Evolutionary conservation across 2,888 invertebrate genomes (phyloP), one percentile per base, ranked within the genome.

Genomic region (Strigamia maritima): DNA sequence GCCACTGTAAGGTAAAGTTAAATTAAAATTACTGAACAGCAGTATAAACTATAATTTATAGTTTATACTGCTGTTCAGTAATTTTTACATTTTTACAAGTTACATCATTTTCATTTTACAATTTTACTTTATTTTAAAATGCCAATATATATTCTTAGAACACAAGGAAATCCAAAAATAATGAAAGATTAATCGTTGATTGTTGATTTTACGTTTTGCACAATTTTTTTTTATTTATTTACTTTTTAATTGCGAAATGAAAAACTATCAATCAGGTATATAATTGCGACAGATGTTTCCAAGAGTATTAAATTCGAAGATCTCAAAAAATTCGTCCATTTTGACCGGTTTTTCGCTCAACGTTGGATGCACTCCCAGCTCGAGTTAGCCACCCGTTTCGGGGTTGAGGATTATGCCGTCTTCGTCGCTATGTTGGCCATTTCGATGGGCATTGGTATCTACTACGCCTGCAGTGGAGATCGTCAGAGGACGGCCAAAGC

Each of bases 201-300:
- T n/a, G n/a, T n/a, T n/a, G n/a, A n/a, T n/a, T n/a, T n/a, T n/a
- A n/a, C n/a, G n/a, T n/a, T n/a, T n/a, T n/a, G n/a, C n/a, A n/a
- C n/a, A n/a, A n/a, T n/a, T n/a, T n/a, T n/a, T n/a, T n/a, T n/a
- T n/a, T n/a, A n/a, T 10, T 40, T 16, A 2, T 7, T 40, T 40
- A 19, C 1, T 22, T 22, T 60, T 60, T 60, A 19, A 60, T 60
- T 60, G 4, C 60, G 60, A 60, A 60, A 60, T 60, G 22, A 22
- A n/a, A n/a, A 22, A 22, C 19, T 7, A 19, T 16, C 60, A 60
- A 19, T 22, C 60, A 19, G 22, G 19, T 16, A 19, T 22, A 22
- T 60, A 60, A 60, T 60, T 60, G 60, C 60, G n/a, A 60, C 60
- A 60, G 60, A 16, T 60, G 60, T 60, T 60, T 60, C 22, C 60